Evolutionary conservation across 92 coral and sea anemone genomes (phyloP).

Genomic region (Desmophyllum pertusum): DNA sequence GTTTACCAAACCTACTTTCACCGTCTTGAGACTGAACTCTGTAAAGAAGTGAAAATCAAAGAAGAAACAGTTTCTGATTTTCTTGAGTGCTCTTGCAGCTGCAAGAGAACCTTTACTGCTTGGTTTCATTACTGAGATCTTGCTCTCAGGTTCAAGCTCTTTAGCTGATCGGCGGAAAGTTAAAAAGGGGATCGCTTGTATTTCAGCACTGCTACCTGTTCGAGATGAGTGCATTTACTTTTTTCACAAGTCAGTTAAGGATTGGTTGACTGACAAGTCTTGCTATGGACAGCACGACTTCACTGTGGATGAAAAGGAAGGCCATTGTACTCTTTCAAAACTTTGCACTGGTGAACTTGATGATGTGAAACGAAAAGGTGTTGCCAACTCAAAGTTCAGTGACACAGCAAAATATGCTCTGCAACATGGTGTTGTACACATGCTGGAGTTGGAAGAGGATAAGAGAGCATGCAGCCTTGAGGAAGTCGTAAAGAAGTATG

Average conservation of each 20-base stretch:
- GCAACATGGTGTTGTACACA: conserved; percentile 12
- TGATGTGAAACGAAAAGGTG: conserved; percentile 24
- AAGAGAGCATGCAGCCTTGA: neutral
- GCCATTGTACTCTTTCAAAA: conserved; percentile 47
- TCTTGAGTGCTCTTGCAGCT: too few relatives aligned
- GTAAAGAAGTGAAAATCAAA: too few relatives aligned
- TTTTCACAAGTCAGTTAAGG: conserved; percentile 66
- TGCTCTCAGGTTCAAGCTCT: too few relatives aligned
- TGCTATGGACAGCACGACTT: conserved; percentile 39
- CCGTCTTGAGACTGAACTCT: too few relatives aligned
- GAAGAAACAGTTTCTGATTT: too few relatives aligned
- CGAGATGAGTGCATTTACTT: too few relatives aligned
- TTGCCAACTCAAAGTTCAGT: neutral
- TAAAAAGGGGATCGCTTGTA: too few relatives aligned
- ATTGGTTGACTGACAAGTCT: conserved; percentile 45
- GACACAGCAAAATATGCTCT: conserved; percentile 18
- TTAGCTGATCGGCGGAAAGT: too few relatives aligned
- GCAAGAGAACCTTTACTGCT: too few relatives aligned
- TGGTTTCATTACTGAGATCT: too few relatives aligned
- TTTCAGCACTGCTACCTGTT: too few relatives aligned
- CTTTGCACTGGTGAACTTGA: conserved; percentile 38
- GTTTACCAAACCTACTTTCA: too few relatives aligned
- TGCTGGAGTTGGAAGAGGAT: neutral
- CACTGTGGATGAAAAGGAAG: conserved; percentile 34
- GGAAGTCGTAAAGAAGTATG: neutral